phyloP scores from a whole-genome alignment of 2,888 invertebrate genomes.

The Thysanoteuthis rhombus region DNA sequence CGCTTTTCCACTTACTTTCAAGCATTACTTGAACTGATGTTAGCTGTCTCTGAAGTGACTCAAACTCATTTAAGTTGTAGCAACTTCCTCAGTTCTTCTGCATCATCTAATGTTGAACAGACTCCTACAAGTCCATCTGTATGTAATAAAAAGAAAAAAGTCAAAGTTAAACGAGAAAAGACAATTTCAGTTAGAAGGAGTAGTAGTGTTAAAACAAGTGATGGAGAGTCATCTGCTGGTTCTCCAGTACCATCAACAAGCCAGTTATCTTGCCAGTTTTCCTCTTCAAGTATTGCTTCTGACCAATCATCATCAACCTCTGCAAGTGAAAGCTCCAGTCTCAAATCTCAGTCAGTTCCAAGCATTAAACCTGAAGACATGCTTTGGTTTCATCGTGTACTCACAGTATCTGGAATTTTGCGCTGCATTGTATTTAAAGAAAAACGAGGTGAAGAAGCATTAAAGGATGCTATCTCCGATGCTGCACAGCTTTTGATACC shows the following conservation, averaged over 20 bases:
- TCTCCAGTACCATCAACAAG: conserved; percentile 14
- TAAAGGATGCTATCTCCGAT: conserved; percentile 58
- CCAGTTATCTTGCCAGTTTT: conserved; percentile 41
- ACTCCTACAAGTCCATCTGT: conserved; percentile 53
- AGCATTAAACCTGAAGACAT: conserved; percentile 57
- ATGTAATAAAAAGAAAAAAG: conserved; percentile 59
- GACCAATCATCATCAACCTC: background rate
- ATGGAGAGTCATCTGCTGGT: conserved; percentile 41
- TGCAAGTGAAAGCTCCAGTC: background rate
- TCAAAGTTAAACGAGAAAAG: conserved; percentile 59
- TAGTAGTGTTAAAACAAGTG: conserved; percentile 43
- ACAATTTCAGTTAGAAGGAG: conserved; percentile 39
- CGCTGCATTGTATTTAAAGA: conserved; percentile 59
- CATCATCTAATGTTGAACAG: conserved; percentile 34
- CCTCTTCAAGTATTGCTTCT: conserved; percentile 17
- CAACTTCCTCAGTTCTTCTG: conserved; percentile 39
- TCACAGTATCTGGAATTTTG: conserved; percentile 63
- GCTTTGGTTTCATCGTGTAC: conserved; percentile 63
- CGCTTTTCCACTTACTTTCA: conserved; percentile 66
- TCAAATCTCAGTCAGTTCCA: conserved; percentile 1
- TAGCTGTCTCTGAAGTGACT: conserved; percentile 61
- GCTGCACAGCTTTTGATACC: conserved; percentile 52
- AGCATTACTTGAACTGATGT: conserved; percentile 60
- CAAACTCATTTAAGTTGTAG: conserved; percentile 35
- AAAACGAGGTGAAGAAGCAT: conserved; percentile 54